Conservation (phyloP, 2,797 vertebrate genomes). For the Manis crassicaudata region DNA sequence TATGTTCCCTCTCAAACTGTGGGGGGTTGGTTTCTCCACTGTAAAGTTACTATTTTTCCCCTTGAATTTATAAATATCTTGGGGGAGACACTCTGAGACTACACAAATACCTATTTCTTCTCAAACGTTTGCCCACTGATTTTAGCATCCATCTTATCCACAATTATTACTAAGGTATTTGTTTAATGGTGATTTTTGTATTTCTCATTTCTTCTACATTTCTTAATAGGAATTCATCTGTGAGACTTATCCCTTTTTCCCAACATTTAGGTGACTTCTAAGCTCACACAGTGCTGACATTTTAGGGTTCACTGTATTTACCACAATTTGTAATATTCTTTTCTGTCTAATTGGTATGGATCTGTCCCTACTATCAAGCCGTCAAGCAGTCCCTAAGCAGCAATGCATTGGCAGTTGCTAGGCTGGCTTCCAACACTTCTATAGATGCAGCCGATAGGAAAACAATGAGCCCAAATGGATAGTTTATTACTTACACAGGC, state of each 20-base stretch:
- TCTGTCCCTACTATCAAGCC: not conserved
- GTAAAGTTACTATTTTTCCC: not conserved
- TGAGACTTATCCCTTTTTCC: not conserved
- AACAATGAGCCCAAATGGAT: not conserved
- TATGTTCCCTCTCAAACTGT: not conserved
- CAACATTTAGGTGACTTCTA: not conserved
- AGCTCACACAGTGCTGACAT: not conserved
- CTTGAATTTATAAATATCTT: not conserved
- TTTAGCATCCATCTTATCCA: not conserved
- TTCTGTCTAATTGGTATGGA: not conserved
- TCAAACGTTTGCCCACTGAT: not conserved
- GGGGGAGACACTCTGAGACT: not conserved
- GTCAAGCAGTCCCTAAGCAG: not conserved
- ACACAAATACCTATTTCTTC: not conserved
- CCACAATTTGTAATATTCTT: not conserved
- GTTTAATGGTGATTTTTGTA: not conserved
- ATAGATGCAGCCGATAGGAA: not conserved
- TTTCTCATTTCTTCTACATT: not conserved
- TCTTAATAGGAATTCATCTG: not conserved
- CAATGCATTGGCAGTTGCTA: not conserved
- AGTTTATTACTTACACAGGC: not conserved
- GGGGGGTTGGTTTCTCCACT: not conserved
- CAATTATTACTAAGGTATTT: not conserved
- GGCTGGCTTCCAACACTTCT: not conserved
- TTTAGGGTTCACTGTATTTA: conserved; percentile 17